A percentile compares a stretch with the other conserved stretches of the same genome.
These are phyloP conservation scores for Sterrhoptilus dennistouni DNA, from an alignment of 2,113 vertebrate species.

Conservation along the genomic window DNA sequence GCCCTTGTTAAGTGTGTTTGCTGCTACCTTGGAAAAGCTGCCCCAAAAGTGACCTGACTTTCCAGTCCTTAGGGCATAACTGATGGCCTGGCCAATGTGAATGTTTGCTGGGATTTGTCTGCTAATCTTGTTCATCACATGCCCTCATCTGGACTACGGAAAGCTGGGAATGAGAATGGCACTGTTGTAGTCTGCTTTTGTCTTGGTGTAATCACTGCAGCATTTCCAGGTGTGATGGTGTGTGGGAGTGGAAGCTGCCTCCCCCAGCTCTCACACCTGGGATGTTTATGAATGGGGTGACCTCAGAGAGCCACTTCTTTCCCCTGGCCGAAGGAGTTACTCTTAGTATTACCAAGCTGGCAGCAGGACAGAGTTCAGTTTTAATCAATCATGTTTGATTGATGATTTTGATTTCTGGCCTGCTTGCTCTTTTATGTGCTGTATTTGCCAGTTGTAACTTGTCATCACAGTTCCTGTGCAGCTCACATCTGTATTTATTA, in stretches of 20 bases:
- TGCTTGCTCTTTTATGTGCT: neutral
- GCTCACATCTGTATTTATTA: neutral
- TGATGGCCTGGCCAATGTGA: rapidly evolving
- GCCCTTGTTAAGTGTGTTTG: neutral
- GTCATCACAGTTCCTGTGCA: neutral
- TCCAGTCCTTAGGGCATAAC: neutral
- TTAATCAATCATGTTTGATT: neutral
- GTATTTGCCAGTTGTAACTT: neutral
- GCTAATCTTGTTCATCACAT: neutral
- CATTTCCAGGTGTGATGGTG: neutral
- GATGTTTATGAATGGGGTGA: too few species aligned
- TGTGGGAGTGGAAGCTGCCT: neutral
- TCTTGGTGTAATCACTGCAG: neutral
- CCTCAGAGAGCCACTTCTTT: neutral
- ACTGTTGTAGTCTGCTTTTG: neutral
- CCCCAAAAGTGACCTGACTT: neutral
- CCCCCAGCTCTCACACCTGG: rapidly evolving
- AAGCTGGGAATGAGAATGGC: neutral
- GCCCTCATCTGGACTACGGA: neutral
- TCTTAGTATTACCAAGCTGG: neutral
- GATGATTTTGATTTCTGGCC: neutral
- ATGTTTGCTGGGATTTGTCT: neutral
- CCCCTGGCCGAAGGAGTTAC: neutral
- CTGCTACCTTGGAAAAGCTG: neutral
- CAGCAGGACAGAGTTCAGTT: neutral